Percentiles rank a stretch among this genome's conserved stretches.
Conservation (phyloP, 2,888 invertebrate species). For the Folsomia candida region DNA sequence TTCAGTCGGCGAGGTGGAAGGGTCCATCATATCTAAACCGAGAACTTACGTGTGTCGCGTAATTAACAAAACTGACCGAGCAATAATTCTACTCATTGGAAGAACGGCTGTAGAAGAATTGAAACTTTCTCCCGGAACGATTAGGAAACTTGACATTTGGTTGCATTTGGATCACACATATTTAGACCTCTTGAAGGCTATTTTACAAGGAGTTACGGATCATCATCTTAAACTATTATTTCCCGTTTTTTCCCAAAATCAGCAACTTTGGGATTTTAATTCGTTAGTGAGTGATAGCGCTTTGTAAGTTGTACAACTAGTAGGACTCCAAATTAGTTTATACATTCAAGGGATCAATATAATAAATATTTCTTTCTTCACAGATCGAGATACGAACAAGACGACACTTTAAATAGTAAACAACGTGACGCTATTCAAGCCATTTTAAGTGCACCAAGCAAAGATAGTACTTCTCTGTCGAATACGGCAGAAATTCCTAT, state of each 20-base stretch:
- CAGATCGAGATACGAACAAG: neutral
- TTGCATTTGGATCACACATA: slow-evolving; percentile 35
- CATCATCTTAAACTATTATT: slow-evolving; percentile 40
- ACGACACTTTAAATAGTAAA: neutral
- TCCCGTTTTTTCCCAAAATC: slow-evolving; percentile 30
- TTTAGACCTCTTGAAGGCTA: slow-evolving; percentile 28
- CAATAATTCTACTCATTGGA: slow-evolving; percentile 37
- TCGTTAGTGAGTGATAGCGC: slow-evolving; percentile 8
- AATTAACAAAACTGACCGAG: slow-evolving; percentile 37
- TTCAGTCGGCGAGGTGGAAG: slow-evolving; percentile 14
- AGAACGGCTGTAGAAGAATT: slow-evolving; percentile 36
- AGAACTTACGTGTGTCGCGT: slow-evolving; percentile 40
- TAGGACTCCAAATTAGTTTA: neutral
- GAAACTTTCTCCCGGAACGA: slow-evolving; percentile 23
- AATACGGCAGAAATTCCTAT: slow-evolving; percentile 61
- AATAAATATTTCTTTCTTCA: neutral
- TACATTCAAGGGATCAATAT: neutral
- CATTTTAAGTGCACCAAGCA: neutral
- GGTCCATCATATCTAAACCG: slow-evolving; percentile 17
- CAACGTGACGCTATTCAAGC: slow-evolving; percentile 1
- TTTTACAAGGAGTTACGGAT: slow-evolving; percentile 26
- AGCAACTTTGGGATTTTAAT: slow-evolving; percentile 20
- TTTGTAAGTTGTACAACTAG: neutral
- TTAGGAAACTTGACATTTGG: slow-evolving; percentile 36
- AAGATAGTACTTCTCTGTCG: slow-evolving; percentile 54